Evolutionary conservation across 2,113 vertebrate species (phyloP).

Genomic region (Chloropsis hardwickii): DNA sequence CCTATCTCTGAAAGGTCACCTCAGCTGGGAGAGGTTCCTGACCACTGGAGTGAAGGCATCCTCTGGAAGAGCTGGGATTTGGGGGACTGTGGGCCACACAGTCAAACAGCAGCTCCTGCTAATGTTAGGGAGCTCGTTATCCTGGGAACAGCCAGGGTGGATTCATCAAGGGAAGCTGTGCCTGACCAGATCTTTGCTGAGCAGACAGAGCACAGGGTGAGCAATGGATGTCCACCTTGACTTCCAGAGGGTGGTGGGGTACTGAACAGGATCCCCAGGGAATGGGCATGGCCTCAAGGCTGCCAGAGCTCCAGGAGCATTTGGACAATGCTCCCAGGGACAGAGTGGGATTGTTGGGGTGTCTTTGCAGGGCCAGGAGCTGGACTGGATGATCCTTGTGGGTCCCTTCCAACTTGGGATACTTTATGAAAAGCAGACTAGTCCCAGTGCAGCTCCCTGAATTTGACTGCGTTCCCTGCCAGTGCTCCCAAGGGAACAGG

Average conservation of each 20-base stretch:
- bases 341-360: background rate
- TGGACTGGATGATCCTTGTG: background rate
- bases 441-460: background rate
- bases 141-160: background rate
- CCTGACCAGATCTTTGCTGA: background rate
- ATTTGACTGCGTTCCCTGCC: background rate
- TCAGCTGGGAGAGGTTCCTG: background rate
- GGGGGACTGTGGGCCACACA: background rate
- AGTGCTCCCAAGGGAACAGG: accelerated
- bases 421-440: background rate
- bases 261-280: background rate
- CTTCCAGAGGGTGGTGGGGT: background rate
- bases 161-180: background rate
- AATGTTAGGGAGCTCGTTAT: accelerated
- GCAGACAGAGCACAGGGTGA: background rate
- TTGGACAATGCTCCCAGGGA: background rate
- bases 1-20: background rate
- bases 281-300: accelerated
- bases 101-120: background rate
- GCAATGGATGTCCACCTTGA: background rate
- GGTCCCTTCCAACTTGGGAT: background rate
- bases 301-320: background rate
- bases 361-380: background rate
- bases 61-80: background rate
- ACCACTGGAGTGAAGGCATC: background rate